Base-by-base conservation (phyloP, 2,797 vertebrate species). In the Diglossa cyanea region DNA sequence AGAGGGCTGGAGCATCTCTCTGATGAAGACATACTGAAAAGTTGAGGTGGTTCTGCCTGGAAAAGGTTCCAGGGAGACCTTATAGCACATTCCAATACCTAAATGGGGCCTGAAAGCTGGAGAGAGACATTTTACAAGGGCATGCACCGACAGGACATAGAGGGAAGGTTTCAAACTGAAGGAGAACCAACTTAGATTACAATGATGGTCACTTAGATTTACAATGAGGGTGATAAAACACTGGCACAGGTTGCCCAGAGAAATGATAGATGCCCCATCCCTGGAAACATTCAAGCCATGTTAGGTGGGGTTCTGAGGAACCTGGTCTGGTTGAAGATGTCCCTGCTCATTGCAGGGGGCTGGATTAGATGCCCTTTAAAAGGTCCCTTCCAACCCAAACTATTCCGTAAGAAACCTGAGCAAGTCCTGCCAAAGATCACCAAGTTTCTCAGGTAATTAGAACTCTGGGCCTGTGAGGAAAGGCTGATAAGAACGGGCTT, bases 141-240 rank as follows among this genome's bases (percentile, higher is more conserved):
- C 9, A 6, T 55, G 16, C 28, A 70, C 10, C 0, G 0, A 70
- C 0, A 50, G 37, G 17, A 89, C 17, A 25, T 50, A 55, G 24
- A 17, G 11, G 4, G 12, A 33, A 20, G 9, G 20, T 33, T 70
- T 70, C n/a, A 70, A 63, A 50, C 28, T 21, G 50, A 50, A 33
- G 28, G 37, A 63, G 24, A 50, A 44, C 8, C 17, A 44, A 50
- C 10, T 62, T 21, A 30, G 10, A 51, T 82, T 55, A 67, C 35
- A 68, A 25, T n/a, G 19, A 62, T 3, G 3, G 14, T 55, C 35
- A 55, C 48, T 28, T 17, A 50, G 16, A 50, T 50, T 82, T 50
- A 67, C 37, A 62, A 21, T n/a, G 19, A 62, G 3, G 2, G 14
- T 55, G 42, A 50, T n/a, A 30, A 44, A 75, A 82, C 23, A 50